These are phyloP conservation scores for Vanessa atalanta DNA, from an alignment of 1,140 invertebrate species.

Conservation along the genomic window DNA sequence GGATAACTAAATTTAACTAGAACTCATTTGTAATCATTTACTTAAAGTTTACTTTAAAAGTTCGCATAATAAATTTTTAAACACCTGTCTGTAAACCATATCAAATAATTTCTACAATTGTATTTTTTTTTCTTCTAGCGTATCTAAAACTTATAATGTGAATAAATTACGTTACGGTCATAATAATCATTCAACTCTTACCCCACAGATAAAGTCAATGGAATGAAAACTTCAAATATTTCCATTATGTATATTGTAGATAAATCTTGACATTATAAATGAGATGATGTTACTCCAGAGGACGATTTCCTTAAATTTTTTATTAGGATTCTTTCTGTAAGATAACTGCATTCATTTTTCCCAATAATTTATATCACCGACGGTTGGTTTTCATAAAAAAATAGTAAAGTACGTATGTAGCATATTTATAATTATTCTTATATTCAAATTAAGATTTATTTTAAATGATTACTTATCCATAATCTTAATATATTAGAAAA, in stretches of 20 bases:
- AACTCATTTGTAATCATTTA: too few species aligned
- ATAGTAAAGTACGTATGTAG: too few species aligned
- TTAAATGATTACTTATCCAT: too few species aligned
- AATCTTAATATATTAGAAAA: too few species aligned
- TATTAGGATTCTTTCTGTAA: slow-evolving; percentile 30
- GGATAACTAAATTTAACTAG: too few species aligned
- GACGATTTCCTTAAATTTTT: slow-evolving; percentile 33
- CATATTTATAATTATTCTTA: too few species aligned
- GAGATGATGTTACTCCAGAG: slow-evolving; percentile 43
- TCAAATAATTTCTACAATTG: too few species aligned
- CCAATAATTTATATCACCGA: background rate
- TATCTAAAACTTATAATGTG: slow-evolving; percentile 13
- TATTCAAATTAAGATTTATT: too few species aligned
- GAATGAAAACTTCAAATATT: slow-evolving; percentile 62
- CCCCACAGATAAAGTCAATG: slow-evolving; percentile 50
- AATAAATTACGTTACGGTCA: slow-evolving; percentile 28
- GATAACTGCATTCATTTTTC: slow-evolving; percentile 22
- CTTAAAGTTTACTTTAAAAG: too few species aligned
- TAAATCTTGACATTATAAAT: slow-evolving; percentile 53
- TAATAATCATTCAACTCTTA: slow-evolving; percentile 52
- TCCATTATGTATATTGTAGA: slow-evolving; percentile 54
- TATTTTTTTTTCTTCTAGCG: background rate
- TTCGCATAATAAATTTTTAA: too few species aligned
- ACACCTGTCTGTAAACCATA: too few species aligned
- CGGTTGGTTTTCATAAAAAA: too few species aligned